Conservation (phyloP, 2,113 vertebrate genomes). For the Brachirus orientalis region DNA sequence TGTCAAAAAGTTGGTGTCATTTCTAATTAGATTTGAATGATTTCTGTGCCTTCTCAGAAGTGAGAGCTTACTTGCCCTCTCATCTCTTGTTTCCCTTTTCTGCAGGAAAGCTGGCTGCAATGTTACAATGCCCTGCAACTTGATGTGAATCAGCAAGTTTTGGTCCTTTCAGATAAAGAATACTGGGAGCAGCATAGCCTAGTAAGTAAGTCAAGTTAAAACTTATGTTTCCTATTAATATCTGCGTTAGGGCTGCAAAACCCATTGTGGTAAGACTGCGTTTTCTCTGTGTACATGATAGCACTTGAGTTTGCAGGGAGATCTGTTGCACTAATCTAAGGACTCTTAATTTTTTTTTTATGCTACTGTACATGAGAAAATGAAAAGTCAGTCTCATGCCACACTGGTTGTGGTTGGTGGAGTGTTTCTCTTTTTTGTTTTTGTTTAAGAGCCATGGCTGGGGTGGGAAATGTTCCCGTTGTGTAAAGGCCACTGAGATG, state of each 20-base stretch:
- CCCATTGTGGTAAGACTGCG: not conserved
- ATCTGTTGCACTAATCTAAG: not conserved
- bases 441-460: not conserved
- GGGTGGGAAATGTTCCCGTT: not conserved
- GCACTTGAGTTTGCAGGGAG: not conserved
- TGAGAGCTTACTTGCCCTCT: constrained; percentile 1
- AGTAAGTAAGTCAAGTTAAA: constrained; percentile 43
- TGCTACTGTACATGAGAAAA: not conserved
- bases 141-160: constrained; percentile 20
- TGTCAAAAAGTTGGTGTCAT: not conserved
- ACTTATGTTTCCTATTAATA: not conserved
- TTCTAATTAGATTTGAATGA: not conserved
- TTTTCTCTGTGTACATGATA: constrained; percentile 2
- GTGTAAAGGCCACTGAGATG: constrained; percentile 14
- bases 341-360: not conserved
- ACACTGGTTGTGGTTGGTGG: not conserved
- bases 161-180: not conserved
- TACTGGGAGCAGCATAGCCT: constrained; percentile 2
- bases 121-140: constrained; percentile 15
- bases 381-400: not conserved
- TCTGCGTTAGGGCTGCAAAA: not conserved
- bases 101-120: constrained; percentile 37
- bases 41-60: not conserved
- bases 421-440: not conserved
- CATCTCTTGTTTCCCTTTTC: constrained; percentile 28